Percentiles rank a stretch among this genome's conserved stretches.
phyloP scores from a whole-genome alignment of 2,797 vertebrate species.

The Alauda arvensis region DNA sequence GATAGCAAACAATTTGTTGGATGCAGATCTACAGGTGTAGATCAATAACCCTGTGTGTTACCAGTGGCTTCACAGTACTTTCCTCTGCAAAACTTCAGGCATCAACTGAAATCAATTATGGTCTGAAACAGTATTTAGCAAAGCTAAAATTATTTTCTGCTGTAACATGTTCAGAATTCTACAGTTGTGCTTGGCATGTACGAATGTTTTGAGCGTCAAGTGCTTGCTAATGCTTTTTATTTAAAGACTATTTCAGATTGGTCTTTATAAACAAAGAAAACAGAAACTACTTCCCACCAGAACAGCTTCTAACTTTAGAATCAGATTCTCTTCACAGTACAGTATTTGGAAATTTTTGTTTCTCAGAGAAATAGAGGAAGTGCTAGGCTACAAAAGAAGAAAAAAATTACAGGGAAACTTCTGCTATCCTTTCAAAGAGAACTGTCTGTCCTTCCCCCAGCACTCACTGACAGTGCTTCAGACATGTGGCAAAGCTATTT shows the following conservation, averaged over 20 bases:
- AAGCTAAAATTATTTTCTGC: background rate
- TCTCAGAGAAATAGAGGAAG: background rate
- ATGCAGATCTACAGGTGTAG: background rate
- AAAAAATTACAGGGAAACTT: background rate
- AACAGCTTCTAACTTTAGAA: constrained; percentile 1
- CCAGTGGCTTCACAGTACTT: background rate
- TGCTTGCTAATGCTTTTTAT: background rate
- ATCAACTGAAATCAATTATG: background rate
- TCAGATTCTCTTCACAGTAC: background rate
- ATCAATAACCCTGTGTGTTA: constrained; percentile 1
- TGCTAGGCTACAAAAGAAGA: background rate
- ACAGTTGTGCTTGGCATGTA: background rate
- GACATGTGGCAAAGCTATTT: background rate
- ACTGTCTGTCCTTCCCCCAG: constrained; percentile 28
- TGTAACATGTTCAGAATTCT: background rate
- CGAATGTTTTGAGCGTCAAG: background rate
- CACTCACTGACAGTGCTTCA: background rate
- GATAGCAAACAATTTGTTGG: background rate
- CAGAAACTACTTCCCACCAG: background rate
- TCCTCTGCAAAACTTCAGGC: background rate
- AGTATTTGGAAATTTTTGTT: background rate
- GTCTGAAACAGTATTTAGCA: background rate
- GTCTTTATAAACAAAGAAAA: background rate
- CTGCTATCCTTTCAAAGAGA: background rate
- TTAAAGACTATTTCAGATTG: background rate